These are phyloP conservation scores for Zalophus californianus DNA, from an alignment of 2,797 vertebrate species.

Conservation along the genomic window DNA sequence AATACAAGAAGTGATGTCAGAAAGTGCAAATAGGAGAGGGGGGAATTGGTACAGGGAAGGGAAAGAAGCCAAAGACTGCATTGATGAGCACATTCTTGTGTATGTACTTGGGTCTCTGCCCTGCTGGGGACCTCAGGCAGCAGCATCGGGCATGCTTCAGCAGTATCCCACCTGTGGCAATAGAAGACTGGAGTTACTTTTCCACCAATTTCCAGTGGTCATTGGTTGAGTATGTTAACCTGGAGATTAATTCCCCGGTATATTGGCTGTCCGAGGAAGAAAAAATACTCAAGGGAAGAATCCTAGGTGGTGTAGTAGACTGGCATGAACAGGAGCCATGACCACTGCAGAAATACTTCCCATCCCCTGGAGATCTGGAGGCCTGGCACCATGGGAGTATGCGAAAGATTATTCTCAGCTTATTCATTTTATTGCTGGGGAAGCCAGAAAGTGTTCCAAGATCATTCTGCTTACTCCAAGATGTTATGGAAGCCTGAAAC, in stretches of 20 bases:
- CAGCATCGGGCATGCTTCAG: neutral
- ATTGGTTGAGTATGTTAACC: neutral
- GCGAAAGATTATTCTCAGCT: neutral
- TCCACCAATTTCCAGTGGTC: neutral
- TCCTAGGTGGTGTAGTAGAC: no score
- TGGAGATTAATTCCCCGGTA: neutral
- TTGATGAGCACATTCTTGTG: rapidly evolving
- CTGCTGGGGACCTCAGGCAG: neutral
- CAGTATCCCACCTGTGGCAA: neutral
- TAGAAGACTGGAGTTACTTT: neutral
- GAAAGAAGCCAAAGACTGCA: neutral
- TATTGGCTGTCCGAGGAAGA: neutral
- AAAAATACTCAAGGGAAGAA: neutral
- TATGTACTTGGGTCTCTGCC: rapidly evolving
- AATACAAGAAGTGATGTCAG: neutral
- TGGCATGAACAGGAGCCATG: neutral
- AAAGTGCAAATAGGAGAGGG: neutral
- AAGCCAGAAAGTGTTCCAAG: neutral
- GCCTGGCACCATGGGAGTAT: no score
- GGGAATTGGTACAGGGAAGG: no score
- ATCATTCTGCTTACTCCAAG: neutral
- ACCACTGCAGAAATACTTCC: neutral
- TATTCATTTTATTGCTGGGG: neutral
- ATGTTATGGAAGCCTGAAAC: neutral
- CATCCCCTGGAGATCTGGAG: neutral